These are phyloP conservation scores for Pangasius larnaudii DNA, from an alignment of 2,797 vertebrate genomes.

Conservation along the genomic window DNA sequence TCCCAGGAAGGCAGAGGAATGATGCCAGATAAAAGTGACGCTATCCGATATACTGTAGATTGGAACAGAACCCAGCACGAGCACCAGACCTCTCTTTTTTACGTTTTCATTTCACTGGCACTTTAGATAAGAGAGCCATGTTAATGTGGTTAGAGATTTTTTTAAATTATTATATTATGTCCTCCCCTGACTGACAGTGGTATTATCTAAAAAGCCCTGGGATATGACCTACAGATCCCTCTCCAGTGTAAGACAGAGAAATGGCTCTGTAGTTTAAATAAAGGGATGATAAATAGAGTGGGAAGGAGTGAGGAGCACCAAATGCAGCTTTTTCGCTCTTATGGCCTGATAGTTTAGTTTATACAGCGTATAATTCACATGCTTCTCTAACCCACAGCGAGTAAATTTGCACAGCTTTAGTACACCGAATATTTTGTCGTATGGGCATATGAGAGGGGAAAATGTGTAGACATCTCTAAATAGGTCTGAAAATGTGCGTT, in stretches of 20 bases:
- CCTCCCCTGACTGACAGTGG: conserved; percentile 36
- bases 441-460: conserved; percentile 11
- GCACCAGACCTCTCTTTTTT: conserved; percentile 21
- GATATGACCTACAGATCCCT: conserved; percentile 38
- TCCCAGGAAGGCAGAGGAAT: conserved; percentile 47
- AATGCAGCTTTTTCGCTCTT: conserved; percentile 8
- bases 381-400: conserved; percentile 38
- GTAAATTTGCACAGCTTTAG: conserved; percentile 47
- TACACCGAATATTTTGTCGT: conserved; percentile 38
- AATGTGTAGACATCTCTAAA: conserved; percentile 56
- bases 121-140: conserved; percentile 45
- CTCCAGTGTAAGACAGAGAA: conserved; percentile 39
- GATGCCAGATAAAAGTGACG: conserved; percentile 46
- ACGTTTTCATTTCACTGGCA: conserved; percentile 22
- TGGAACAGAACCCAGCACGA: conserved; percentile 25
- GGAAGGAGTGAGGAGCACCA: conserved; percentile 11
- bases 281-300: conserved; percentile 43
- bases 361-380: conserved; percentile 44
- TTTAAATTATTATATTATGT: conserved; percentile 37
- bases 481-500: conserved; percentile 55
- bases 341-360: conserved; percentile 22
- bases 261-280: conserved; percentile 38
- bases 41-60: conserved; percentile 40
- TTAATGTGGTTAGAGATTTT: conserved; percentile 23
- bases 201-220: conserved; percentile 57